Base-by-base conservation (phyloP, 1,140 invertebrate genomes). In the Pentalonia nigronervosa region DNA sequence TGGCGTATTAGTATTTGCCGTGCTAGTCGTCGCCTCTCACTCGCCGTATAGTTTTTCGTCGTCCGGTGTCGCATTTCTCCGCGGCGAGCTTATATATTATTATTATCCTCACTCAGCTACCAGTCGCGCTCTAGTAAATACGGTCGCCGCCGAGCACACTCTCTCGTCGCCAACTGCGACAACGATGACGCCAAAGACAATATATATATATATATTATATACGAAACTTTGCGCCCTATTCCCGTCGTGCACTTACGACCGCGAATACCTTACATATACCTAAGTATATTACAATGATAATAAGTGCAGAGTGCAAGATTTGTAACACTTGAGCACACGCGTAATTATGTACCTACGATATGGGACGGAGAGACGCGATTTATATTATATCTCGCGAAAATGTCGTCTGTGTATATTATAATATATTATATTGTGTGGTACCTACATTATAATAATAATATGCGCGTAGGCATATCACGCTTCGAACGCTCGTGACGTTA, bases 51-150 rank as follows among this genome's bases (percentile, higher is more conserved):
- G 53, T 67, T 90, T 90, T 50, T 53, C 60, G 60, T 90, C 89
- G 89, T 67, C 53, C 89, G 56, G 89, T 90, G 89, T 90, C 89
- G 89, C 56, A 41, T 90, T 90, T 90, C 89, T 56, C 11, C 88
- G 50, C 11, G 50, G 50, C 41, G n/a, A 17, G 30, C 60, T 76
- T 53, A 76, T 67, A 67, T 41, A 41, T 41, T 41, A 41, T 41
- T 41, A 41, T 2, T 4, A 9, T 50, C 53, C 87, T 89, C 87
- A 25, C 48, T 53, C 87, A 7, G 34, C 34, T 36, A 25, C 56
- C 89, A 41, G 53, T 90, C 56, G 89, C 89, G 53, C 53, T 90
- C 89, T 60, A 23, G 50, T 60, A 60, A 90, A 60, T 30, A 60
- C 50, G 6, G n/a, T 1, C 20, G 25, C 34, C n/a, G 41, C 41